A percentile compares a stretch with the other conserved stretches of the same genome.
Evolutionary conservation across 2,113 vertebrate genomes (phyloP).

Genomic region (Cynoglossus semilaevis): DNA sequence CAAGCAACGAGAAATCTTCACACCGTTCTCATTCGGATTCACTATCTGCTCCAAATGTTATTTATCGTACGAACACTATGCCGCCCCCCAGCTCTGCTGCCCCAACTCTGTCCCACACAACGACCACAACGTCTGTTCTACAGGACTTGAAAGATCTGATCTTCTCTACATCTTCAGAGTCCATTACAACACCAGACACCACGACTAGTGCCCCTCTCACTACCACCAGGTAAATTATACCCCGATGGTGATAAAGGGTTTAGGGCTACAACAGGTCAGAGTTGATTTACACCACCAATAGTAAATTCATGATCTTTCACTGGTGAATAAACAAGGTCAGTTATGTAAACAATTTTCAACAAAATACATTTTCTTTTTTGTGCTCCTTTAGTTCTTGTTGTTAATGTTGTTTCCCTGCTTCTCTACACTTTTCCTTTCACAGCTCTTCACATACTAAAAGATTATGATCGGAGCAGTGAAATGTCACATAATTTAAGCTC

Average conservation of each 20-base stretch:
- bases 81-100: constrained; percentile 40
- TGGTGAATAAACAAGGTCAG: too few species aligned
- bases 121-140: constrained; percentile 13
- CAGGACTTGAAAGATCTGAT: constrained; percentile 50
- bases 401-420: too few species aligned
- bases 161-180: constrained; percentile 30
- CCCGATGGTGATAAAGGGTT: too few species aligned
- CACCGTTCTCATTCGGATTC: constrained; percentile 73
- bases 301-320: not conserved
- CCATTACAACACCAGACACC: constrained; percentile 18
- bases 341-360: too few species aligned
- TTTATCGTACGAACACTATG: constrained; percentile 70
- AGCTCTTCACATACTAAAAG: not conserved
- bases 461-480: constrained; percentile 7
- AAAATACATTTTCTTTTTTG: too few species aligned
- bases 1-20: constrained; percentile 77
- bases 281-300: not conserved
- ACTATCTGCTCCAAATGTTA: constrained; percentile 58
- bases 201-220: constrained; percentile 10
- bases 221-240: constrained; percentile 41
- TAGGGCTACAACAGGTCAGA: too few species aligned
- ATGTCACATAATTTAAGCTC: constrained; percentile 38
- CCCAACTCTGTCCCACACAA: constrained; percentile 16
- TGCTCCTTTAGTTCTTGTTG: too few species aligned
- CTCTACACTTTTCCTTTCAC: too few species aligned